Evolutionary conservation across 1,140 invertebrate genomes (phyloP).

Genomic region (Hermetia illucens): DNA sequence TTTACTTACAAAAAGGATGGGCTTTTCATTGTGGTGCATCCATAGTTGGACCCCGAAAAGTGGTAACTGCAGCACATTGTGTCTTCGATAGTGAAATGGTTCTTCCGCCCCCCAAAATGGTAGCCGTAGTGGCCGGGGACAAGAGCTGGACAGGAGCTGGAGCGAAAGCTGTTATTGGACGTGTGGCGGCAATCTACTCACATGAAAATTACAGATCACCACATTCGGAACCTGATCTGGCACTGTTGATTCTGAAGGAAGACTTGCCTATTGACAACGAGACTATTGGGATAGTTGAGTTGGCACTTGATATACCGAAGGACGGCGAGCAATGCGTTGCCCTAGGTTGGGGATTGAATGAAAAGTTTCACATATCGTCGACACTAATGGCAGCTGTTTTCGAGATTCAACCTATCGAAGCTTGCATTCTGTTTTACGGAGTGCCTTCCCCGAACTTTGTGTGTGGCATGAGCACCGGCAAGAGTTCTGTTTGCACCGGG

Average conservation of each 20-base stretch:
- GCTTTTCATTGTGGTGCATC: neutral
- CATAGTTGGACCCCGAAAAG: neutral
- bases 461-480: neutral
- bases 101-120: neutral
- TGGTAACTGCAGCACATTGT: neutral
- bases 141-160: neutral
- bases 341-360: neutral
- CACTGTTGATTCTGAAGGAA: neutral
- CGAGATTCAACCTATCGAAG: neutral
- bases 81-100: neutral
- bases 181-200: neutral
- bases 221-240: neutral
- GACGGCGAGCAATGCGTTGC: neutral
- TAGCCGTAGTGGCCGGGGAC: neutral
- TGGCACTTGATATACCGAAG: neutral
- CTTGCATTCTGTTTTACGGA: neutral
- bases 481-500: neutral
- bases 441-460: neutral
- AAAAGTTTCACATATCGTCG: neutral
- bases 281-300: neutral
- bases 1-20: neutral
- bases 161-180: neutral
- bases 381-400: neutral
- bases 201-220: neutral
- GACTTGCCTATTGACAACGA: neutral